These are phyloP conservation scores for Chrysolina americana DNA, from an alignment of 2,888 invertebrate genomes.

Conservation along the genomic window DNA sequence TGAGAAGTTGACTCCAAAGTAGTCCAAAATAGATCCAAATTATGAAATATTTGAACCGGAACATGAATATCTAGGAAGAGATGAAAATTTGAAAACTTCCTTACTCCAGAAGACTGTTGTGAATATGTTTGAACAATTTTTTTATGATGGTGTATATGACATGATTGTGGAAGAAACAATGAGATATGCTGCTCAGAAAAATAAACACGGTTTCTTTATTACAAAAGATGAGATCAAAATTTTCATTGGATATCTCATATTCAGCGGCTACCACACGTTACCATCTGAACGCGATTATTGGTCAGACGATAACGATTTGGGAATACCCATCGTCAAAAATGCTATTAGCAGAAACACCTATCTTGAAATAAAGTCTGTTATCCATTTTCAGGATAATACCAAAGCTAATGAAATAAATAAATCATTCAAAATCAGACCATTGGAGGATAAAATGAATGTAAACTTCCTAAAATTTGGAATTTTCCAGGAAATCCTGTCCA, in stretches of 20 bases:
- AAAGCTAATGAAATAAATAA: conserved; percentile 43
- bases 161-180: conserved; percentile 14
- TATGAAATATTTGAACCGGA: conserved; percentile 3
- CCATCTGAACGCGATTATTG: conserved; percentile 59
- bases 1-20: conserved; percentile 9
- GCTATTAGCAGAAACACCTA: conserved; percentile 51
- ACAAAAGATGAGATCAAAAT: conserved; percentile 10
- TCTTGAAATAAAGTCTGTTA: conserved; percentile 52
- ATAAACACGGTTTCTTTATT: conserved; percentile 1
- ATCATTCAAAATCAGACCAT: conserved; percentile 42
- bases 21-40: conserved; percentile 9
- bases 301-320: conserved; percentile 58
- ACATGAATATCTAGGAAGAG: conserved; percentile 9
- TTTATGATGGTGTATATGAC: not conserved
- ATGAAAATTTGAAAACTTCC: conserved; percentile 7
- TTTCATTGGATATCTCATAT: conserved; percentile 45
- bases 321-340: conserved; percentile 54
- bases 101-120: conserved; percentile 7
- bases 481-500: conserved; percentile 42
- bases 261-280: conserved; percentile 59
- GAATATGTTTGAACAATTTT: conserved; percentile 13
- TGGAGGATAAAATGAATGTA: conserved; percentile 37
- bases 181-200: conserved; percentile 2
- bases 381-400: conserved; percentile 41
- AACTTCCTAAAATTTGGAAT: conserved; percentile 40